These are phyloP conservation scores for Heliopora coerulea DNA, from an alignment of 92 coral and sea anemone genomes.

Conservation along the genomic window DNA sequence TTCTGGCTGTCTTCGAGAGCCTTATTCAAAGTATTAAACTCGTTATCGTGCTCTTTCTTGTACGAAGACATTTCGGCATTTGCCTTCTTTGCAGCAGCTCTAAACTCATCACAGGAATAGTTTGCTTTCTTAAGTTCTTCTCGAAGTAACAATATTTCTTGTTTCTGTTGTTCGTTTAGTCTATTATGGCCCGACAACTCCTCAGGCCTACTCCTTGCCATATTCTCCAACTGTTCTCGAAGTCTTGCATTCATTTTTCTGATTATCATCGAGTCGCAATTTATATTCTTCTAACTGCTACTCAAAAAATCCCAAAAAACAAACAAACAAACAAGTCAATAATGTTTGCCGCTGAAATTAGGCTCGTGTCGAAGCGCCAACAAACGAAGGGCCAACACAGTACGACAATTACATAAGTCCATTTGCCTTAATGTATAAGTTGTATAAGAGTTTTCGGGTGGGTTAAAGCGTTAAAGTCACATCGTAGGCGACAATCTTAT, in stretches of 20 bases:
- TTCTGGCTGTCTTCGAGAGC: slow-evolving; percentile 70
- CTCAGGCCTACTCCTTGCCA: slow-evolving; percentile 40
- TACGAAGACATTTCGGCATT: slow-evolving; percentile 29
- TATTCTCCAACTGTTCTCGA: slow-evolving; percentile 61
- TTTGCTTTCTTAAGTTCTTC: slow-evolving; percentile 65
- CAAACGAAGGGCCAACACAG: no score
- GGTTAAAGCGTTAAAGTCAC: no score
- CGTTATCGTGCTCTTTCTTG: slow-evolving; percentile 31
- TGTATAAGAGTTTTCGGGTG: no score
- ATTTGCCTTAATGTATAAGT: no score
- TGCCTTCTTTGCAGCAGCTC: slow-evolving; percentile 57
- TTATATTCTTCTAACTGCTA: slow-evolving; percentile 74
- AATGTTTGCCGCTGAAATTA: neutral
- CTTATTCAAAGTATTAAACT: slow-evolving; percentile 51
- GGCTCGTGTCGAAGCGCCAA: no score
- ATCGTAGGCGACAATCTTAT: no score
- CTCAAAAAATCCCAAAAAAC: neutral
- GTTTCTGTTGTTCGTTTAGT: slow-evolving; percentile 54
- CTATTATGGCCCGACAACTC: slow-evolving; percentile 54
- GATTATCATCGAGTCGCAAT: slow-evolving; percentile 66
- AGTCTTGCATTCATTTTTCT: slow-evolving; percentile 63
- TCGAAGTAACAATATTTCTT: slow-evolving; percentile 59
- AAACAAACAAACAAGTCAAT: neutral
- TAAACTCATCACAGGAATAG: slow-evolving; percentile 62
- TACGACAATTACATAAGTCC: no score